Percentiles rank a stretch among this genome's conserved stretches.
These are phyloP conservation scores for Dendrolimus punctatus DNA, from an alignment of 1,140 invertebrate genomes.

Conservation along the genomic window DNA sequence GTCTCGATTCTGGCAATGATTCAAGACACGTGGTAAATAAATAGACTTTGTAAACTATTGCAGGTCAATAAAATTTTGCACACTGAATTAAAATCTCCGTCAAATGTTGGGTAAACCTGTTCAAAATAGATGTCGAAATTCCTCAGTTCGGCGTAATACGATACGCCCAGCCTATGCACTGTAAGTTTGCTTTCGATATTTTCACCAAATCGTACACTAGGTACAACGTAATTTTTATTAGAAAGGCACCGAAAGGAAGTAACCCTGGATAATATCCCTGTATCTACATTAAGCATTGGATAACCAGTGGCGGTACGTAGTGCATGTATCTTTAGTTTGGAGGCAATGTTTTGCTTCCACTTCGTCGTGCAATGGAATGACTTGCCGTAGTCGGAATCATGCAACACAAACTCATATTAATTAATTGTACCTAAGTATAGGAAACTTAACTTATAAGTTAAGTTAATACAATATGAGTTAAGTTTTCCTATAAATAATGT, in stretches of 20 bases:
- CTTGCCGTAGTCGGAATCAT: too few species aligned
- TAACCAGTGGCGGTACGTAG: too few species aligned
- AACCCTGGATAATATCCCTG: neutral
- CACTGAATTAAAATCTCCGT: neutral
- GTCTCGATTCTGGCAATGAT: conserved; percentile 3
- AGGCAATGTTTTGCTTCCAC: too few species aligned
- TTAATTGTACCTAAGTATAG: too few species aligned
- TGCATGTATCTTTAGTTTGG: too few species aligned
- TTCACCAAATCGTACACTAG: conserved; percentile 38
- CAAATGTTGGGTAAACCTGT: conserved; percentile 9
- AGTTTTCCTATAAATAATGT: too few species aligned
- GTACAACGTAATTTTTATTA: conserved; percentile 16
- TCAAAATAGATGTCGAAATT: conserved; percentile 30
- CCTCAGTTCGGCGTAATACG: conserved; percentile 35
- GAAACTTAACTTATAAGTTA: too few species aligned
- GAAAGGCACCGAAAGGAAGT: conserved; percentile 3
- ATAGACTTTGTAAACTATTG: too few species aligned
- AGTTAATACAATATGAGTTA: too few species aligned
- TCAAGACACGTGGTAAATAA: neutral
- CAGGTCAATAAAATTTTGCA: neutral
- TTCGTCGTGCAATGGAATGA: too few species aligned
- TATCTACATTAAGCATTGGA: too few species aligned
- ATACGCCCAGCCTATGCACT: conserved; percentile 39
- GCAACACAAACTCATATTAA: too few species aligned
- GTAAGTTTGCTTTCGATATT: conserved; percentile 49